These are phyloP conservation scores for Ephestia elutella DNA, from an alignment of 1,140 invertebrate species.

Conservation along the genomic window DNA sequence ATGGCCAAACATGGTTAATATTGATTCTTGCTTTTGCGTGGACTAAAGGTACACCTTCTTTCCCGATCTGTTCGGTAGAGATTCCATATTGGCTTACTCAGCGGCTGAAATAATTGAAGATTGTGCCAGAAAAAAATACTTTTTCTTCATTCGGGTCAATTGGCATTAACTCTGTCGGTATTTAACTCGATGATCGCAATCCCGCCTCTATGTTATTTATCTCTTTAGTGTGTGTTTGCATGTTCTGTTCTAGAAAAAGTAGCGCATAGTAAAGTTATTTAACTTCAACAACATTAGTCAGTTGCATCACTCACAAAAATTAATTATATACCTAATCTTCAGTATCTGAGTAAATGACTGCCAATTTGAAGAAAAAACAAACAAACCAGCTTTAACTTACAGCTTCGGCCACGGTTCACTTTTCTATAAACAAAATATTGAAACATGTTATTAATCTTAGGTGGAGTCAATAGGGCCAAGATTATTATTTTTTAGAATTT, in stretches of 20 bases:
- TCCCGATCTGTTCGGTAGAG: background rate
- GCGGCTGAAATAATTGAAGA: slow-evolving; percentile 10
- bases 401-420: too few species aligned
- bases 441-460: too few species aligned
- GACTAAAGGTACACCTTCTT: slow-evolving; percentile 16
- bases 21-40: slow-evolving; percentile 45
- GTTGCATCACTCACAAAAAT: too few species aligned
- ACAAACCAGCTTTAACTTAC: too few species aligned
- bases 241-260: slow-evolving; percentile 37
- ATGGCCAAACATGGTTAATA: slow-evolving; percentile 35
- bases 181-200: slow-evolving; percentile 67
- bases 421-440: too few species aligned
- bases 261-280: slow-evolving; percentile 10
- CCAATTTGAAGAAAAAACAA: too few species aligned
- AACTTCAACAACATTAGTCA: too few species aligned
- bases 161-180: slow-evolving; percentile 20
- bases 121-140: slow-evolving; percentile 1
- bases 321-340: too few species aligned
- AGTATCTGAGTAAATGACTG: too few species aligned
- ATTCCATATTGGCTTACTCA: background rate
- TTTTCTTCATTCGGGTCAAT: background rate
- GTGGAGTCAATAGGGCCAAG: too few species aligned
- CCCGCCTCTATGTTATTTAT: slow-evolving; percentile 45
- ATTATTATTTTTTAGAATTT: too few species aligned
- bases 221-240: slow-evolving; percentile 52